phyloP scores from a whole-genome alignment of 1,140 invertebrate species.

The Ips nitidus region DNA sequence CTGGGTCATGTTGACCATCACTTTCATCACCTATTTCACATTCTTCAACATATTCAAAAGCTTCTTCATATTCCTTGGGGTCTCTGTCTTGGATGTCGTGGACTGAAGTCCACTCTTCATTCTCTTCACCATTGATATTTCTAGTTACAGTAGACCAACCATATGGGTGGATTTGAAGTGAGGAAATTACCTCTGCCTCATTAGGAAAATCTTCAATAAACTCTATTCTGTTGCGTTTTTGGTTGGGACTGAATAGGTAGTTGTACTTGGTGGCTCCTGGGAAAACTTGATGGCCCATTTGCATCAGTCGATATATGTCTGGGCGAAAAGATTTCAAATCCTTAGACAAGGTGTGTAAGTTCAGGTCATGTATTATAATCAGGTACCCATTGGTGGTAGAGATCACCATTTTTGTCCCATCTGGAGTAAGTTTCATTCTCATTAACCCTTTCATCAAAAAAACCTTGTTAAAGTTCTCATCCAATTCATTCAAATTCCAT shows the following conservation, averaged over 20 bases:
- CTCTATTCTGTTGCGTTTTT: slow-evolving; percentile 82
- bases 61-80: slow-evolving; percentile 53
- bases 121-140: slow-evolving; percentile 83
- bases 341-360: slow-evolving; percentile 73
- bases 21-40: slow-evolving; percentile 15
- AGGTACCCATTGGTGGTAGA: slow-evolving; percentile 87
- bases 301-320: slow-evolving; percentile 87
- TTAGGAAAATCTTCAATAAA: slow-evolving; percentile 91
- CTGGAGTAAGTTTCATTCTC: slow-evolving; percentile 83
- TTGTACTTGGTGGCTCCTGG: slow-evolving; percentile 77
- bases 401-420: slow-evolving; percentile 84
- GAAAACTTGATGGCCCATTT: slow-evolving; percentile 77
- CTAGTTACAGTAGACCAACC: slow-evolving; percentile 87
- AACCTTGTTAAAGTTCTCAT: slow-evolving; percentile 79
- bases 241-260: slow-evolving; percentile 72
- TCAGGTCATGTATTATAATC: slow-evolving; percentile 86
- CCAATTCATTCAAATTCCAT: slow-evolving; percentile 91
- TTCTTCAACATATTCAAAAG: slow-evolving; percentile 45
- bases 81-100: slow-evolving; percentile 85
- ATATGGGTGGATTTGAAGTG: slow-evolving; percentile 87
- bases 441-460: slow-evolving; percentile 82
- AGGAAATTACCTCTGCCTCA: slow-evolving; percentile 87
- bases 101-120: slow-evolving; percentile 90
- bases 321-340: slow-evolving; percentile 89
- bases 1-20: slow-evolving; percentile 36